phyloP scores from a whole-genome alignment of 2,888 invertebrate genomes.

The Graphium colonna region DNA sequence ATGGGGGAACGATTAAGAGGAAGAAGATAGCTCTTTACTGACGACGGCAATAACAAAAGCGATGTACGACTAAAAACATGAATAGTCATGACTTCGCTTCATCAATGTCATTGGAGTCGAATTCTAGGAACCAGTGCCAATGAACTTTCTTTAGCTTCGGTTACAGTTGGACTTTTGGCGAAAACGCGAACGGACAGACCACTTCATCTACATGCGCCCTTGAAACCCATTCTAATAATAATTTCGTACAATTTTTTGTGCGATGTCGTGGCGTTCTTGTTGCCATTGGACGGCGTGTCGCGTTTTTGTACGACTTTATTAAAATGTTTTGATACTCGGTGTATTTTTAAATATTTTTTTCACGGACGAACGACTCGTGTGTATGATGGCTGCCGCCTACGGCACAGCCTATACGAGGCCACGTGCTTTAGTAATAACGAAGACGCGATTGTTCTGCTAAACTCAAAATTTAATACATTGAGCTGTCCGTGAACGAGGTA shows the following conservation, averaged over 20 bases:
- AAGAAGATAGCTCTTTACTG: too few species aligned
- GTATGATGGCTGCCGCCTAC: too few species aligned
- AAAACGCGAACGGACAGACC: slow-evolving; percentile 30
- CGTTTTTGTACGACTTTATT: neutral
- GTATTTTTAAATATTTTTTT: too few species aligned
- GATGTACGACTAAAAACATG: neutral
- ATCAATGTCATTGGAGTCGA: slow-evolving; percentile 46
- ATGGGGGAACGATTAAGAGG: too few species aligned
- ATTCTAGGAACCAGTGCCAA: slow-evolving; percentile 60
- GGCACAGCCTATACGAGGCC: too few species aligned
- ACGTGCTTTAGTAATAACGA: too few species aligned
- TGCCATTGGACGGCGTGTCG: neutral
- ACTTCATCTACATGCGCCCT: slow-evolving; percentile 22
- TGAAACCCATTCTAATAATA: slow-evolving; percentile 25
- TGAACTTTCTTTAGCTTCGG: slow-evolving; percentile 64
- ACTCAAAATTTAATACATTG: too few species aligned
- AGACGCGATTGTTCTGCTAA: too few species aligned
- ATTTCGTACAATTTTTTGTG: slow-evolving; percentile 16
- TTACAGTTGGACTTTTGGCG: slow-evolving; percentile 36
- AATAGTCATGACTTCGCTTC: slow-evolving; percentile 27
- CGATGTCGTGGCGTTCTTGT: neutral
- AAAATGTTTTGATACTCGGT: too few species aligned
- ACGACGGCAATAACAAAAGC: too few species aligned
- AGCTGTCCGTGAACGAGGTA: too few species aligned
- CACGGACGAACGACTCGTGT: too few species aligned